These are phyloP conservation scores for Propsilocerus akamusi DNA, from an alignment of 1,140 invertebrate genomes.

Conservation along the genomic window DNA sequence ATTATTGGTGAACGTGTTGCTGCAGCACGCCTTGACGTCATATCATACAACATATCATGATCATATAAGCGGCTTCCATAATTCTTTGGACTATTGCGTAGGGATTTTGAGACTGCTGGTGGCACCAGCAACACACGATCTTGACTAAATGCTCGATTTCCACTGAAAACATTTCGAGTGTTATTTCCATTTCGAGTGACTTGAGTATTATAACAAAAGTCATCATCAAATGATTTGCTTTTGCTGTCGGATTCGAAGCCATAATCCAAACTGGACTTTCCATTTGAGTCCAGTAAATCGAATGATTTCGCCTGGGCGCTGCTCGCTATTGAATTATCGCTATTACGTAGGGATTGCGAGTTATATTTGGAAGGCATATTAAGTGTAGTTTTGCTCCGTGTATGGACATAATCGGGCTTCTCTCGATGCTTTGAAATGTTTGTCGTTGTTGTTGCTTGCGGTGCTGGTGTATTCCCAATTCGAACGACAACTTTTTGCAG, in stretches of 20 bases:
- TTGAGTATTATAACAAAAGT: conserved; percentile 13
- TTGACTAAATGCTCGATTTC: neutral
- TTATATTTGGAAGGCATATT: conserved; percentile 2
- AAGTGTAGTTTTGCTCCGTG: neutral
- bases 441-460: neutral
- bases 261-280: conserved; percentile 13
- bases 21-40: conserved; percentile 14
- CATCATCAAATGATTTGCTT: conserved; percentile 22
- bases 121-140: conserved; percentile 8
- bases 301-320: neutral
- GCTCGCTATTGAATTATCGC: conserved; percentile 11
- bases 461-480: conserved; percentile 8
- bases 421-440: conserved; percentile 6
- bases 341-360: conserved; percentile 6
- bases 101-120: conserved; percentile 10
- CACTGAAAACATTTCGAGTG: neutral
- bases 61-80: conserved; percentile 22
- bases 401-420: conserved; percentile 11
- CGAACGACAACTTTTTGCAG: conserved; percentile 16
- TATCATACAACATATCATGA: conserved; percentile 22
- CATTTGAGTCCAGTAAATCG: conserved; percentile 11
- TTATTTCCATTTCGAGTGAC: neutral
- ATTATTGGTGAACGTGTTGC: conserved; percentile 15
- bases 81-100: conserved; percentile 17
- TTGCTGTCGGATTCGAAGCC: conserved; percentile 17